Conservation (phyloP, 2,797 vertebrate species). For the Chrysocyon brachyurus region DNA sequence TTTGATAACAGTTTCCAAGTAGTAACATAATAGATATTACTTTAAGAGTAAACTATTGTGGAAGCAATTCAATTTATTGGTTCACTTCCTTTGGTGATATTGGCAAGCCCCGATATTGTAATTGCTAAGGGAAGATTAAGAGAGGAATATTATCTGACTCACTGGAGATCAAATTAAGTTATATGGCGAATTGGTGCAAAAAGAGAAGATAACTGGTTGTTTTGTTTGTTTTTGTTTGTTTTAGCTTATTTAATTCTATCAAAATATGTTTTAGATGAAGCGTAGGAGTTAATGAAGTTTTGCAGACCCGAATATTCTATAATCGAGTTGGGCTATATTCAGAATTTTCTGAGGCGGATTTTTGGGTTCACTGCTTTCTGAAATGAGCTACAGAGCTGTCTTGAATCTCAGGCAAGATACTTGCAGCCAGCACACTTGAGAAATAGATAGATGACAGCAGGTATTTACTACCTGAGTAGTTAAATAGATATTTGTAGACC, state of each 20-base stretch:
- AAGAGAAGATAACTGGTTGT: constrained; percentile 14
- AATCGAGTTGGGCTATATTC: not conserved
- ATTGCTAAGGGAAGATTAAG: constrained; percentile 71
- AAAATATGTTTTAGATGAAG: not conserved
- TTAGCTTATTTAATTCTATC: constrained; percentile 7
- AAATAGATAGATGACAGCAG: constrained; percentile 48
- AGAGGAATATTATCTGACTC: constrained; percentile 54
- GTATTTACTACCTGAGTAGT: constrained; percentile 56
- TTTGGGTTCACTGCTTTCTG: constrained; percentile 58
- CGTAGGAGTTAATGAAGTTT: constrained; percentile 6
- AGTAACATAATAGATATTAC: constrained; percentile 59
- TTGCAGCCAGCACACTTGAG: not conserved
- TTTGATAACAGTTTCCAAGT: constrained; percentile 59
- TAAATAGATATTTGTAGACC: constrained; percentile 60
- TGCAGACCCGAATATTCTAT: not conserved
- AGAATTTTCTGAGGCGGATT: not conserved
- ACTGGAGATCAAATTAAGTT: constrained; percentile 59
- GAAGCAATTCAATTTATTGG: constrained; percentile 79
- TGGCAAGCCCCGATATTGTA: constrained; percentile 38
- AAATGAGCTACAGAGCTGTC: constrained; percentile 41
- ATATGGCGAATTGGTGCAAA: not conserved
- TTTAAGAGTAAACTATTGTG: constrained; percentile 65
- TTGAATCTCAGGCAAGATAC: constrained; percentile 49
- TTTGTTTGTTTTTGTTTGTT: not conserved
- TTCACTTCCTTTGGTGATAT: constrained; percentile 74